A percentile compares a stretch with the other conserved stretches of the same genome.
These are phyloP conservation scores for Apocheima hispidaria DNA, from an alignment of 2,888 invertebrate species.

Conservation along the genomic window DNA sequence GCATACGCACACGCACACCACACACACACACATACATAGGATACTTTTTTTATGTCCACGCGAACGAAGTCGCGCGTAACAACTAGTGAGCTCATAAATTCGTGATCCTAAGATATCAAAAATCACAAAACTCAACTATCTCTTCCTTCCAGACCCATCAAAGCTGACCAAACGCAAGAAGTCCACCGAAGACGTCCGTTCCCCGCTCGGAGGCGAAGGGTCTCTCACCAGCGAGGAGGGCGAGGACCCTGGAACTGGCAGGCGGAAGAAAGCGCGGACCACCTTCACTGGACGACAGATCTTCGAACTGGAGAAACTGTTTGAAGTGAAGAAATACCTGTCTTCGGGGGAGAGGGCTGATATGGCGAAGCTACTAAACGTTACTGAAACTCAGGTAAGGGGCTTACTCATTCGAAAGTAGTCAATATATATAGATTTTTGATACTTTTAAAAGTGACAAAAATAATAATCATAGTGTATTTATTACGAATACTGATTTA, in stretches of 20 bases:
- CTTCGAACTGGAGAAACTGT: constrained; percentile 98
- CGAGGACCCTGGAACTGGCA: constrained; percentile 86
- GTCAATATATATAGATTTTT: too few relatives aligned
- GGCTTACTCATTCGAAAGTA: background rate
- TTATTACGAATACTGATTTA: too few relatives aligned
- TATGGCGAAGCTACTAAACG: constrained; percentile 96
- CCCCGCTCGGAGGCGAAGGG: constrained; percentile 76
- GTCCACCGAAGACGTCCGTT: constrained; percentile 77
- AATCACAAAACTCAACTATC: background rate
- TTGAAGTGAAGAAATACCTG: constrained; percentile 98
- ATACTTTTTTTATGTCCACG: too few relatives aligned
- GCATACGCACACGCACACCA: too few relatives aligned
- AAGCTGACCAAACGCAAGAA: constrained; percentile 79
- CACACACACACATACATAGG: too few relatives aligned
- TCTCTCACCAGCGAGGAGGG: constrained; percentile 80
- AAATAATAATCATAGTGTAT: too few relatives aligned
- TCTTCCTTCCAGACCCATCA: constrained; percentile 64
- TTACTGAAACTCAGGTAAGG: constrained; percentile 98
- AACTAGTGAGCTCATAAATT: too few relatives aligned
- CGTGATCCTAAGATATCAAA: too few relatives aligned
- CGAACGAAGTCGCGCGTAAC: too few relatives aligned
- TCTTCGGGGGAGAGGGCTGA: constrained; percentile 97
- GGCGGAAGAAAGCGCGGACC: constrained; percentile 94
- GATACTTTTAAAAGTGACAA: too few relatives aligned
- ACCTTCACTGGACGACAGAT: constrained; percentile 98